A percentile compares a stretch with the other conserved stretches of the same genome.
Evolutionary conservation across 2,888 invertebrate genomes (phyloP).

Genomic region (Eilema sororculum): DNA sequence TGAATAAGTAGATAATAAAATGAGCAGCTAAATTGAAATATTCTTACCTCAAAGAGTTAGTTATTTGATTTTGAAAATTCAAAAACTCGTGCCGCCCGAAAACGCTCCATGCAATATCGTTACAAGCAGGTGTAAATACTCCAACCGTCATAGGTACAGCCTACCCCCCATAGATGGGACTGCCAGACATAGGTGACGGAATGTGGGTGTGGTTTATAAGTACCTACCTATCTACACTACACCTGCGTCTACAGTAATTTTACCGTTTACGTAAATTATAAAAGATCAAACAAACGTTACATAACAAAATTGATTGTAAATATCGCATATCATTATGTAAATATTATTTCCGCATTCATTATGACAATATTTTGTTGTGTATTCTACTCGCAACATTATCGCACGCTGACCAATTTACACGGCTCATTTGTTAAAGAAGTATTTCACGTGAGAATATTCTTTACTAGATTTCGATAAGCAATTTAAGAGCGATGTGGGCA

Average conservation of each 20-base stretch:
- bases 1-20: too few relatives aligned
- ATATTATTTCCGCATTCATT: constrained; percentile 4
- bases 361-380: not conserved
- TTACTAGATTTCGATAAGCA: too few relatives aligned
- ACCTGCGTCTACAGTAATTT: not conserved
- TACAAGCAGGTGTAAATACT: too few relatives aligned
- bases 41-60: too few relatives aligned
- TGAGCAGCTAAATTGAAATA: too few relatives aligned
- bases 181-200: not conserved
- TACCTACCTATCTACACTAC: not conserved
- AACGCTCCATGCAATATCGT: too few relatives aligned
- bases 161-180: too few relatives aligned
- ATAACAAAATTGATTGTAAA: constrained; percentile 2
- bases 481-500: too few relatives aligned
- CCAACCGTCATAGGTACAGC: too few relatives aligned
- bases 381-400: not conserved
- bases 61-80: too few relatives aligned
- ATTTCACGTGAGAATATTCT: not conserved
- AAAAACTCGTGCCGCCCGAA: too few relatives aligned
- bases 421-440: not conserved
- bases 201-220: not conserved
- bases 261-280: not conserved
- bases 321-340: constrained; percentile 1
- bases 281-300: not conserved
- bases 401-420: not conserved